Evolutionary conservation across 2,113 vertebrate genomes (phyloP).

Genomic region (Oostethus manadensis): DNA sequence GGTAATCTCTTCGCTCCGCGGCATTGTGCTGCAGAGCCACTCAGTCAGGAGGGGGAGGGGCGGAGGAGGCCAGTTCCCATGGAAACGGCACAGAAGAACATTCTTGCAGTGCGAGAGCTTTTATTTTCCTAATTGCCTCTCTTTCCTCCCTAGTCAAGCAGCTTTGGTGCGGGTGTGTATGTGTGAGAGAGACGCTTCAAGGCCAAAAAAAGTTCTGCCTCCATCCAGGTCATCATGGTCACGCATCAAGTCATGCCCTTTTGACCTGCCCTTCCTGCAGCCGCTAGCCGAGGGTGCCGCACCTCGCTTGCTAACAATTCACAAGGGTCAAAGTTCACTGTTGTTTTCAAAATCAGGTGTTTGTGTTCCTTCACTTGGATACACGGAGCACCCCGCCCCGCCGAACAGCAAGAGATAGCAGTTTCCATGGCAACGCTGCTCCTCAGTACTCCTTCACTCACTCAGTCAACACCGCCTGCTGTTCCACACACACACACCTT

Average conservation of each 20-base stretch:
- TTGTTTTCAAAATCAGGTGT: background rate
- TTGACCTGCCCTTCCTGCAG: background rate
- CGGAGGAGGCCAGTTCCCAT: constrained; percentile 76
- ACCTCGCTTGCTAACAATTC: background rate
- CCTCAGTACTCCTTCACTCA: background rate
- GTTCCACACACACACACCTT: background rate
- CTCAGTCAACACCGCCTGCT: background rate
- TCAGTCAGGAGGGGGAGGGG: constrained; percentile 30
- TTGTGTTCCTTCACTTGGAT: background rate
- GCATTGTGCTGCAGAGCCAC: constrained; percentile 58
- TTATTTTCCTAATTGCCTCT: constrained; percentile 80
- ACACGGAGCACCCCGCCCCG: too few species aligned
- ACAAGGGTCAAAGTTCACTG: background rate
- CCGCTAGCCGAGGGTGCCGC: constrained; percentile 23
- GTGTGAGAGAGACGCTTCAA: too few species aligned
- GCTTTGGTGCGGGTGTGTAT: constrained; percentile 33
- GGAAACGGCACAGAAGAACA: constrained; percentile 81
- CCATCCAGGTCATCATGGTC: too few species aligned
- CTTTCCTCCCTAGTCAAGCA: constrained; percentile 69
- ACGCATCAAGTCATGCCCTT: too few species aligned
- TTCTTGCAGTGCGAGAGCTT: constrained; percentile 80
- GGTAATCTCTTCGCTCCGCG: constrained; percentile 70
- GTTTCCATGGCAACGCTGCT: constrained; percentile 6
- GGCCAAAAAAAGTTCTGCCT: too few species aligned
- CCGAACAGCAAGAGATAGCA: background rate